Conservation (phyloP, 1,140 invertebrate genomes). For the Pseudomyrmex sp. region DNA sequence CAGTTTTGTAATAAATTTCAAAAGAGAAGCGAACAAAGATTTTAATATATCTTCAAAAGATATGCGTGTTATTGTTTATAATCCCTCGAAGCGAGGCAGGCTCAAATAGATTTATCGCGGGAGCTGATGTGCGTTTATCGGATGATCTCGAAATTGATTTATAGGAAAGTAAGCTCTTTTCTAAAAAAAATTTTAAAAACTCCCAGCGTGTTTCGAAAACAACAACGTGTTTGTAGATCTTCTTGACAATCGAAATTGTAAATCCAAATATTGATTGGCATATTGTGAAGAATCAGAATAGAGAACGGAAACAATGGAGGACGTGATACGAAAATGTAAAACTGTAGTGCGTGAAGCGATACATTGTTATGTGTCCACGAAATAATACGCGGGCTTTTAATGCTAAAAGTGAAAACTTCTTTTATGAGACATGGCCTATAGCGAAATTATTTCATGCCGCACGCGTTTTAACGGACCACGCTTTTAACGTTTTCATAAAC, state of each 20-base stretch:
- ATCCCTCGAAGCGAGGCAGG: not conserved
- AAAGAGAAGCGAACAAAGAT: not conserved
- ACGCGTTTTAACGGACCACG: constrained; percentile 8
- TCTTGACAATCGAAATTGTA: constrained; percentile 52
- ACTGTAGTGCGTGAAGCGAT: constrained; percentile 42
- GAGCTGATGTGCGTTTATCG: constrained; percentile 36
- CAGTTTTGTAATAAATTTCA: constrained; percentile 47
- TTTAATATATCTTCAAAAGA: constrained; percentile 1
- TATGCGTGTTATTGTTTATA: constrained; percentile 24
- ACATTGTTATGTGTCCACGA: constrained; percentile 35
- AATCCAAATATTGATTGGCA: constrained; percentile 54
- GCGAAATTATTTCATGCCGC: constrained; percentile 21
- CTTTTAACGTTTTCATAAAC: constrained; percentile 18
- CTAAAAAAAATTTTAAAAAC: constrained; percentile 18
- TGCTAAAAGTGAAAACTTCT: constrained; percentile 13
- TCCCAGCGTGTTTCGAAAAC: not conserved
- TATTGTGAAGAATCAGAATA: constrained; percentile 52
- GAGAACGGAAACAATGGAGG: constrained; percentile 20
- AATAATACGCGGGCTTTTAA: constrained; percentile 30
- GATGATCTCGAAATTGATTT: constrained; percentile 46
- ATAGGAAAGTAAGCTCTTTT: constrained; percentile 12
- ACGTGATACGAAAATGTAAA: constrained; percentile 45
- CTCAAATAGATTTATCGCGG: constrained; percentile 37
- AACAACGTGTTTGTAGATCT: constrained; percentile 5
- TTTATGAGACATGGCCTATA: not conserved